A percentile compares a stretch with the other conserved stretches of the same genome.
Evolutionary conservation across 2,888 invertebrate species (phyloP).

Genomic region (Therioaphis trifolii): DNA sequence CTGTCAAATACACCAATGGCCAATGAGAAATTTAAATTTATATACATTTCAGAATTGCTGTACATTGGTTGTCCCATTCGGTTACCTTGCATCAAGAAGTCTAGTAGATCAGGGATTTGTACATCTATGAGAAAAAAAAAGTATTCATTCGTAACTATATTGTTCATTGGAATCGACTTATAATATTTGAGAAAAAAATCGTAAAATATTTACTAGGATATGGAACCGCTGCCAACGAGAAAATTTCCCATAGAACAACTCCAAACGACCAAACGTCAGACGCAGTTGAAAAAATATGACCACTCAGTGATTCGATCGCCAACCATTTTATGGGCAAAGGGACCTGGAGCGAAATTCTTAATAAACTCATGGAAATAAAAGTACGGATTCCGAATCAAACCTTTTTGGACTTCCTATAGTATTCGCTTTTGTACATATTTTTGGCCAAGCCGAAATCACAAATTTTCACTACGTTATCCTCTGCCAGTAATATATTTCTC

Average conservation of each 20-base stretch:
- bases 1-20: no score
- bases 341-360: conserved; percentile 71
- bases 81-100: conserved; percentile 83
- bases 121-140: conserved; percentile 70
- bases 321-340: conserved; percentile 96
- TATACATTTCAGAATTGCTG: conserved; percentile 82
- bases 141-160: background rate
- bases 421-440: conserved; percentile 85
- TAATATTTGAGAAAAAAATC: background rate
- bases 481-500: conserved; percentile 87
- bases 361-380: no score
- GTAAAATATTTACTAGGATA: conserved; percentile 75
- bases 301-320: conserved; percentile 91
- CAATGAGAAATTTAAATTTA: conserved; percentile 62
- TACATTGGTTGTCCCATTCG: conserved; percentile 89
- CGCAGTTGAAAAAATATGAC: conserved; percentile 91
- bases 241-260: conserved; percentile 90
- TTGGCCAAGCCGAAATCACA: conserved; percentile 96
- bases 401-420: conserved; percentile 82
- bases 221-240: conserved; percentile 85
- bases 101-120: conserved; percentile 78
- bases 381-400: no score
- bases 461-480: conserved; percentile 92
- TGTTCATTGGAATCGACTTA: background rate
- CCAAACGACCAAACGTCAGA: conserved; percentile 96